Conservation (phyloP, 2,888 invertebrate genomes). For the Piscicola geometra region DNA sequence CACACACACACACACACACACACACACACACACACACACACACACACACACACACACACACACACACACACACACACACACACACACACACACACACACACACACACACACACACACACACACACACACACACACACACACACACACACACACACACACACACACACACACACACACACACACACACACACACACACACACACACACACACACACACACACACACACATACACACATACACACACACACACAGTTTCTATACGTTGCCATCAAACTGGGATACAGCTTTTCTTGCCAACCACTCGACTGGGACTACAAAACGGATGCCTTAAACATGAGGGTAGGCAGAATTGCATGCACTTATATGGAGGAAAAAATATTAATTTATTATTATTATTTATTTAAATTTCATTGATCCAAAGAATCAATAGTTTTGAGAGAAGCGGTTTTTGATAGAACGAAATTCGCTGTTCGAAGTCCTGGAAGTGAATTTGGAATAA, state of each 20-base stretch:
- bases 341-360: conserved; percentile 45
- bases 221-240: neutral
- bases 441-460: no score
- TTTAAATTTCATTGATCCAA: no score
- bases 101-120: conserved; percentile 19
- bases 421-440: no score
- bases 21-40: no score
- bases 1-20: no score
- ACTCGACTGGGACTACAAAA: conserved; percentile 48
- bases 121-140: conserved; percentile 19
- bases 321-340: conserved; percentile 51
- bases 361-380: no score
- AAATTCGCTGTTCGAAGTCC: no score
- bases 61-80: conserved; percentile 3
- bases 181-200: conserved; percentile 9
- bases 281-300: conserved; percentile 54
- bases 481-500: no score
- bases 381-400: no score
- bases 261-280: conserved; percentile 37
- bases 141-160: conserved; percentile 19
- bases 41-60: no score
- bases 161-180: conserved; percentile 7
- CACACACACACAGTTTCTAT: conserved; percentile 33
- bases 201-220: conserved; percentile 15
- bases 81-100: conserved; percentile 19